phyloP scores from a whole-genome alignment of 2,888 invertebrate species.

The Harpalus rubripes region DNA sequence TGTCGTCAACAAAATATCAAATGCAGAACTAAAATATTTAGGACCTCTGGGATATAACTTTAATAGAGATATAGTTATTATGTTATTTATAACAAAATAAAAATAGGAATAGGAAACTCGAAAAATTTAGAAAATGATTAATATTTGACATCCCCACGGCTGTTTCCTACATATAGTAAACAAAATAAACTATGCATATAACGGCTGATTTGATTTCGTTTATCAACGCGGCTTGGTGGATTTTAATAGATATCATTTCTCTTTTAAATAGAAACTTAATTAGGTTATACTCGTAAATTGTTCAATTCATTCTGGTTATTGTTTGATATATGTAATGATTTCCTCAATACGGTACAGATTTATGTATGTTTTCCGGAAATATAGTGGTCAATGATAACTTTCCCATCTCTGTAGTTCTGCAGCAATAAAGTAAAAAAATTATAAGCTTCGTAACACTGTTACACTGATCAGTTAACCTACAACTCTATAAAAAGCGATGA shows the following conservation, averaged over 20 bases:
- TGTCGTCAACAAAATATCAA: too few relatives aligned
- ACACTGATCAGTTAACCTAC: slow-evolving; percentile 23
- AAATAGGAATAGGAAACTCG: too few relatives aligned
- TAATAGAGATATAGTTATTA: too few relatives aligned
- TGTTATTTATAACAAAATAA: too few relatives aligned
- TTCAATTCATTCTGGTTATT: not conserved
- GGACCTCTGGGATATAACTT: too few relatives aligned
- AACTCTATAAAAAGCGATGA: slow-evolving; percentile 11
- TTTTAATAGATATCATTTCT: not conserved
- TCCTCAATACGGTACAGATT: not conserved
- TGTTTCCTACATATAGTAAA: too few relatives aligned
- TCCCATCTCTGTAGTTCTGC: not conserved
- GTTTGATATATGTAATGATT: not conserved
- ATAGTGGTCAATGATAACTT: slow-evolving; percentile 41
- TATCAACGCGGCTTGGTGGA: not conserved
- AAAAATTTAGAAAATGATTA: too few relatives aligned
- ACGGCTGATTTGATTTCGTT: not conserved
- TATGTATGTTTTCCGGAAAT: slow-evolving; percentile 3
- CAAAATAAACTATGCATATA: too few relatives aligned
- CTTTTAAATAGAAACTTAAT: not conserved
- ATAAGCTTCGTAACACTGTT: slow-evolving; percentile 37
- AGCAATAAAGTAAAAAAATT: slow-evolving; percentile 27
- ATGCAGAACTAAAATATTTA: too few relatives aligned
- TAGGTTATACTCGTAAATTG: not conserved
- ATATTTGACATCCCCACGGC: too few relatives aligned